Conservation (phyloP, 2,797 vertebrate genomes). For the Mormyrus hasselquistii region DNA sequence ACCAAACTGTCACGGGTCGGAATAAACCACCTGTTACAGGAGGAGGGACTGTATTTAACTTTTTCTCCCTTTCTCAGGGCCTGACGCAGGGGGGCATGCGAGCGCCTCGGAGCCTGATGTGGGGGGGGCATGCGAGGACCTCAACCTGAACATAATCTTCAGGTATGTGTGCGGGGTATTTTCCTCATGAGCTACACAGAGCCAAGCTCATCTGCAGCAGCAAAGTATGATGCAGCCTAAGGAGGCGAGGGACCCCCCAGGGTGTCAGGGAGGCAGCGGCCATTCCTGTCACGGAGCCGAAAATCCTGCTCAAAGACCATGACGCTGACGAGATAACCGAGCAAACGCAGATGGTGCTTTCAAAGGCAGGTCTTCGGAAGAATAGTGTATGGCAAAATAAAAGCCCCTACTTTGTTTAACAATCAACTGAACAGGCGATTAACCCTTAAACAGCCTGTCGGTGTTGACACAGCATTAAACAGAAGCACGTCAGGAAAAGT, state of each 20-base stretch:
- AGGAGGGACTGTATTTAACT: background rate
- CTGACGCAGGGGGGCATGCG: background rate
- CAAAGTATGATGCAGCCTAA: background rate
- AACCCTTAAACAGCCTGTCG: background rate
- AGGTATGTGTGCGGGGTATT: background rate
- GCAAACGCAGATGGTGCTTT: background rate
- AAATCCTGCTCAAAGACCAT: background rate
- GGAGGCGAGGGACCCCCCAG: background rate
- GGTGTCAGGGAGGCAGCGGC: background rate
- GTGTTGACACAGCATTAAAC: background rate
- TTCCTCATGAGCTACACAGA: background rate
- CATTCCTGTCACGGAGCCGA: background rate
- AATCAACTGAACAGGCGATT: background rate
- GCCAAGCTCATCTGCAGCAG: background rate
- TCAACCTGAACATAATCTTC: background rate
- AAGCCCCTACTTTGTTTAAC: background rate
- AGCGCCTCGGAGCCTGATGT: background rate
- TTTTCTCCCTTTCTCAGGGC: background rate
- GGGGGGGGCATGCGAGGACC: too few species aligned
- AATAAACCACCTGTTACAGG: background rate
- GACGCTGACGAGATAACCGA: background rate
- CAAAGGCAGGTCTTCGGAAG: background rate
- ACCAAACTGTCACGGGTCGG: background rate
- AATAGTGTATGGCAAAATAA: background rate
- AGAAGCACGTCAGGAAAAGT: background rate